These are phyloP conservation scores for Drosophila paramelanica DNA, from an alignment of 2,888 invertebrate genomes.

Conservation along the genomic window DNA sequence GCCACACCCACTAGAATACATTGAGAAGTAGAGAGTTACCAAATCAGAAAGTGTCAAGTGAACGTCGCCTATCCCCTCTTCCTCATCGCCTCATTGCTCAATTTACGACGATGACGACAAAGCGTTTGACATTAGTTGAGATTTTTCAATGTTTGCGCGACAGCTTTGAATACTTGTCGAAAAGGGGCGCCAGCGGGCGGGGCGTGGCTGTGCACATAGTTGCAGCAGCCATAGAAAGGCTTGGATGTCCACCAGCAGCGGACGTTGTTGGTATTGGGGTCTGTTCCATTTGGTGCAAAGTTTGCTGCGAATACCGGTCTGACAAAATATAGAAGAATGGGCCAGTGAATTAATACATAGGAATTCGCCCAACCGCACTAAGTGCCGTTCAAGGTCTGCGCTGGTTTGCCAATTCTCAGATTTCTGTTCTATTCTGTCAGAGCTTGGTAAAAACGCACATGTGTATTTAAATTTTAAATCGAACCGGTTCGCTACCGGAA, in stretches of 20 bases:
- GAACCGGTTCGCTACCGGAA: no score
- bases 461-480: no score
- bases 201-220: slow-evolving; percentile 4
- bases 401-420: slow-evolving; percentile 36
- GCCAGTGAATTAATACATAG: slow-evolving; percentile 37
- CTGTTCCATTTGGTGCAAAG: slow-evolving; percentile 42
- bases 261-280: slow-evolving; percentile 6
- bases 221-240: slow-evolving; percentile 67
- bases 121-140: slow-evolving; percentile 73
- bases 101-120: slow-evolving; percentile 61
- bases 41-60: slow-evolving; percentile 63
- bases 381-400: slow-evolving; percentile 66
- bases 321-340: slow-evolving; percentile 15
- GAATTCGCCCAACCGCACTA: slow-evolving; percentile 39
- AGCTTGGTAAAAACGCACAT: background rate
- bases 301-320: slow-evolving; percentile 15
- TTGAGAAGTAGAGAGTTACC: slow-evolving; percentile 68
- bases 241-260: slow-evolving; percentile 20
- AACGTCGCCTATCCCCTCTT: background rate
- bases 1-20: slow-evolving; percentile 36
- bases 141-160: slow-evolving; percentile 63
- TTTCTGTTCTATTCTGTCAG: slow-evolving; percentile 18
- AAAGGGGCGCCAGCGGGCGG: slow-evolving; percentile 12
- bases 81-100: background rate
- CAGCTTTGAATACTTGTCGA: slow-evolving; percentile 53